These are phyloP conservation scores for Anabas testudineus DNA, from an alignment of 2,797 vertebrate species.

Conservation along the genomic window DNA sequence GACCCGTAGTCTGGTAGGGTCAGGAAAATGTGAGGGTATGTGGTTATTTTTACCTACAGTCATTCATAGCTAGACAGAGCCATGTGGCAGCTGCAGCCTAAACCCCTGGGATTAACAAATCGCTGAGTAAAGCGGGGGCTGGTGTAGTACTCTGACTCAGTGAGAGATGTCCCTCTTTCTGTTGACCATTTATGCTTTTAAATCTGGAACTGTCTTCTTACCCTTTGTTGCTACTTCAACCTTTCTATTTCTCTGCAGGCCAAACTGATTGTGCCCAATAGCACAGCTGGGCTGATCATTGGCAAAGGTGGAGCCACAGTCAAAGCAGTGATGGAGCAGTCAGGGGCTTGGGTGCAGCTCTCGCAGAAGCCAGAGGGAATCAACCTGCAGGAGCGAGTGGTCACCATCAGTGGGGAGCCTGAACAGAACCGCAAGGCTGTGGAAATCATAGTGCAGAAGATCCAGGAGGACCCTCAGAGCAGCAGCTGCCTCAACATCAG, in stretches of 20 bases:
- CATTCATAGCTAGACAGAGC: conserved; percentile 81
- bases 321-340: conserved; percentile 96
- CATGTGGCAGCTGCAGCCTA: conserved; percentile 85
- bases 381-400: conserved; percentile 95
- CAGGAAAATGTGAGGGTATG: conserved; percentile 83
- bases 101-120: conserved; percentile 87
- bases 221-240: conserved; percentile 64
- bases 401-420: conserved; percentile 94
- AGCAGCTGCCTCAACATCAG: conserved; percentile 97
- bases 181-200: conserved; percentile 50
- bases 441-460: conserved; percentile 96
- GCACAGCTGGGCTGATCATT: conserved; percentile 95
- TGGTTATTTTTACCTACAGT: conserved; percentile 86
- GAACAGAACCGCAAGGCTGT: conserved; percentile 95
- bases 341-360: conserved; percentile 96
- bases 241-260: conserved; percentile 84
- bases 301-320: conserved; percentile 95
- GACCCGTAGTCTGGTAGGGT: conserved; percentile 74
- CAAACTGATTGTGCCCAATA: conserved; percentile 96
- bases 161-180: conserved; percentile 60
- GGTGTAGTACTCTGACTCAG: conserved; percentile 72
- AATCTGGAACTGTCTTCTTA: conserved; percentile 45
- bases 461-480: conserved; percentile 96
- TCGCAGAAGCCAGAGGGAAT: conserved; percentile 96
- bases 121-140: conserved; percentile 83